phyloP scores from a whole-genome alignment of 2,888 invertebrate species.

The Pyrochroa serraticornis region DNA sequence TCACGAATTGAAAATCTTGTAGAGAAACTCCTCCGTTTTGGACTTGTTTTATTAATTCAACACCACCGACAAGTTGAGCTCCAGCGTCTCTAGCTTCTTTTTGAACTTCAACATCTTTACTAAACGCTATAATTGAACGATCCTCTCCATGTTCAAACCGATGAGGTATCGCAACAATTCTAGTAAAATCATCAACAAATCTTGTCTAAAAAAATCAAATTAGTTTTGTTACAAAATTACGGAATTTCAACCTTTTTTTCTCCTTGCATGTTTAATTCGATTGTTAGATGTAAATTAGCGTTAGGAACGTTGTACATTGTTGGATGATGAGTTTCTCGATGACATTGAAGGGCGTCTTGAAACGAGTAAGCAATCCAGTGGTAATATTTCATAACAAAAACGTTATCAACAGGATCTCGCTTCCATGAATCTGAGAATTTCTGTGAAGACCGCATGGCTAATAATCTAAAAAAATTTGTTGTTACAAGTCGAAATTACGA shows the following conservation, averaged over 20 bases:
- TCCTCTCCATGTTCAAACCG: slow-evolving; percentile 72
- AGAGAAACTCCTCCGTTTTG: slow-evolving; percentile 73
- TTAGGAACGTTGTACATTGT: slow-evolving; percentile 79
- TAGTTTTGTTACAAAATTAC: no score
- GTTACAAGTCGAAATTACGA: background rate
- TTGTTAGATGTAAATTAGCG: slow-evolving; percentile 69
- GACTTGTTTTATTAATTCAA: slow-evolving; percentile 76
- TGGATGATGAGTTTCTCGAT: slow-evolving; percentile 83
- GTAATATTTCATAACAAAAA: slow-evolving; percentile 65
- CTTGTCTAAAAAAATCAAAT: slow-evolving; percentile 61
- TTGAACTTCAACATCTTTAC: slow-evolving; percentile 68
- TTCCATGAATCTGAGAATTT: slow-evolving; percentile 67
- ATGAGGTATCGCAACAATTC: slow-evolving; percentile 71
- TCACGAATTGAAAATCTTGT: slow-evolving; percentile 73
- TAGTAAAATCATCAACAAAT: slow-evolving; percentile 71
- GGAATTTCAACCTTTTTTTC: slow-evolving; percentile 65
- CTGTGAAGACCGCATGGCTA: slow-evolving; percentile 58
- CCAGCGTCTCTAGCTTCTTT: slow-evolving; percentile 71
- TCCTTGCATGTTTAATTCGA: slow-evolving; percentile 83
- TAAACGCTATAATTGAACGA: slow-evolving; percentile 75
- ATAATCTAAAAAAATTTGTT: slow-evolving; percentile 49
- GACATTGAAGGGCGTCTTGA: slow-evolving; percentile 76
- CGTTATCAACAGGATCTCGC: slow-evolving; percentile 67
- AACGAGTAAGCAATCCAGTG: slow-evolving; percentile 69
- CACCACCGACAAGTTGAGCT: slow-evolving; percentile 74